Evolutionary conservation across 2,797 vertebrate species (phyloP).

Genomic region (Diplodus sargus): DNA sequence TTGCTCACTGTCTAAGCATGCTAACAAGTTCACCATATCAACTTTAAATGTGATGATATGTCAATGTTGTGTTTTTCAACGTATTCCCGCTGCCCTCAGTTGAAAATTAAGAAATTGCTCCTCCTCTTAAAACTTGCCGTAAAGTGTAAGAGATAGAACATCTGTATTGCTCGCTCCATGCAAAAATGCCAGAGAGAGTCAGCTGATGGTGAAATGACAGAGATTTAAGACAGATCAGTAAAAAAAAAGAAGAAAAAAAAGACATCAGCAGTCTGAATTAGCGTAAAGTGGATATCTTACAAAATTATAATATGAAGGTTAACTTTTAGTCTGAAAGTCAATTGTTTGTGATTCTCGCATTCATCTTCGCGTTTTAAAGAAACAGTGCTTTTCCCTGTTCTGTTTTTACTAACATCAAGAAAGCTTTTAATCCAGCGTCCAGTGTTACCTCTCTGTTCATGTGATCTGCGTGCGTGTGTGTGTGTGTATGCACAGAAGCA

Average conservation of each 20-base stretch:
- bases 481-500: not conserved
- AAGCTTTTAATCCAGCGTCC: not conserved
- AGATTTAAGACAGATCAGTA: too few species aligned
- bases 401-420: not conserved
- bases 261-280: not conserved
- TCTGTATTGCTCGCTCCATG: not conserved
- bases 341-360: not conserved
- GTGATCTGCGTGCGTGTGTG: not conserved
- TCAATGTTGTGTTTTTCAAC: not conserved
- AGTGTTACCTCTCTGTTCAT: slow-evolving; percentile 10
- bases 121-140: not conserved
- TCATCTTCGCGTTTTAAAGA: not conserved
- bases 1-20: too few species aligned
- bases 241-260: not conserved
- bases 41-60: not conserved
- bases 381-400: not conserved
- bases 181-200: not conserved
- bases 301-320: not conserved
- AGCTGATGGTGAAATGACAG: not conserved
- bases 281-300: not conserved
- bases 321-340: not conserved
- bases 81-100: not conserved
- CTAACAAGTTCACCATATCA: not conserved
- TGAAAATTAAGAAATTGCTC: not conserved
- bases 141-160: not conserved